Conservation (phyloP, 2,797 vertebrate genomes). For the Pantherophis alleghaniensis region DNA sequence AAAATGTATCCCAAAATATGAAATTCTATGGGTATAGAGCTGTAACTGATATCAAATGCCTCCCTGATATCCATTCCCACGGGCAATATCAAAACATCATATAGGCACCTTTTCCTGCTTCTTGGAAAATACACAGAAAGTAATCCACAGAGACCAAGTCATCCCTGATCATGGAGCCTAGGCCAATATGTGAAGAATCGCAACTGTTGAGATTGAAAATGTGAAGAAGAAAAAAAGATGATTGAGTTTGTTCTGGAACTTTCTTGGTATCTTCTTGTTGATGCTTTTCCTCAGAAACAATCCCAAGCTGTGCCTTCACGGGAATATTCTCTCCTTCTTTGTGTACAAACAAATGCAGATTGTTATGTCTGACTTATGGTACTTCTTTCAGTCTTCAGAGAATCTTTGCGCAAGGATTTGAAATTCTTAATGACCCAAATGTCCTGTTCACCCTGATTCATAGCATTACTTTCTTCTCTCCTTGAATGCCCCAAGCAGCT, state of each 20-base stretch:
- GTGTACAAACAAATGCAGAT: not conserved
- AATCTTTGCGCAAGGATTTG: not conserved
- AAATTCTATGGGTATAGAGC: not conserved
- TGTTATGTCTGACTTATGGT: not conserved
- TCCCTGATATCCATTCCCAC: not conserved
- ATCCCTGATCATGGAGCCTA: not conserved
- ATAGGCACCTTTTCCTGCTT: not conserved
- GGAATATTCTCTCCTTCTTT: not conserved
- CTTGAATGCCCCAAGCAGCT: not conserved
- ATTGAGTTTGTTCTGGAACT: not conserved
- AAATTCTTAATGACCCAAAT: not conserved
- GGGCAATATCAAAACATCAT: not conserved
- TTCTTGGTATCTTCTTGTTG: not conserved
- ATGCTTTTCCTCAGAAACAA: not conserved
- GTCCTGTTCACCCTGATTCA: not conserved
- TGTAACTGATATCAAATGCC: not conserved
- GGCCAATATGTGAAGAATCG: not conserved
- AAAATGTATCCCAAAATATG: not conserved
- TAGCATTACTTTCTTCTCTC: not conserved
- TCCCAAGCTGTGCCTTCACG: not conserved
- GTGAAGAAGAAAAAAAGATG: no score
- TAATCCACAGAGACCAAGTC: not conserved
- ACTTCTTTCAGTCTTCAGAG: not conserved
- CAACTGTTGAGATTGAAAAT: not conserved
- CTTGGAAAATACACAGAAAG: not conserved